A percentile compares a stretch with the other conserved stretches of the same genome.
These are phyloP conservation scores for Epiblema foenella DNA, from an alignment of 2,888 invertebrate species.

Conservation along the genomic window DNA sequence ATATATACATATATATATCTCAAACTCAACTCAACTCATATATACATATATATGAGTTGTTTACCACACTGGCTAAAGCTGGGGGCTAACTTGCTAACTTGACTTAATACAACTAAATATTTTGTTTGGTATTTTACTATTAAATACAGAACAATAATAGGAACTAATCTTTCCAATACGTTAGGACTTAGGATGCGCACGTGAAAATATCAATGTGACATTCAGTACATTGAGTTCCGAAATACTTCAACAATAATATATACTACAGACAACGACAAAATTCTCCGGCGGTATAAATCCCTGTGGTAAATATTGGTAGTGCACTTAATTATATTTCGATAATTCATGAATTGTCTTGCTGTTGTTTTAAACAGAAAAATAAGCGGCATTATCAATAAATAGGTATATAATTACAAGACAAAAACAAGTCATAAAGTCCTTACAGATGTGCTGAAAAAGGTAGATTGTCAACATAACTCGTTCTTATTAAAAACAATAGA, in stretches of 20 bases:
- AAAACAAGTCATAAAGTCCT: background rate
- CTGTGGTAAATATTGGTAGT: background rate
- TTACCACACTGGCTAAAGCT: background rate
- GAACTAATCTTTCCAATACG: no score
- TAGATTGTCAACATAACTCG: background rate
- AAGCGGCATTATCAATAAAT: no score
- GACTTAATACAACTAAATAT: background rate
- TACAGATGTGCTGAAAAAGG: background rate
- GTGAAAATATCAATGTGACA: background rate
- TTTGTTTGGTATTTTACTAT: background rate
- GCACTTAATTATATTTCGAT: background rate
- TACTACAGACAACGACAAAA: background rate
- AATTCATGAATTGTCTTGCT: no score
- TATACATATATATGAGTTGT: background rate
- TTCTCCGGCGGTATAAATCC: background rate
- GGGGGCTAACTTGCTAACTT: no score
- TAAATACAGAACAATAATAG: no score
- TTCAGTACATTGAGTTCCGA: background rate
- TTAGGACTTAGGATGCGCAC: no score
- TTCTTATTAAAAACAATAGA: conserved; percentile 27
- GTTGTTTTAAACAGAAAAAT: no score
- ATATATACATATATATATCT: background rate
- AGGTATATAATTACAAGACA: background rate
- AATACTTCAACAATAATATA: background rate
- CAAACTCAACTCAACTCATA: no score